Evolutionary conservation across 2,797 vertebrate species (phyloP).

Genomic region (Prionace glauca): DNA sequence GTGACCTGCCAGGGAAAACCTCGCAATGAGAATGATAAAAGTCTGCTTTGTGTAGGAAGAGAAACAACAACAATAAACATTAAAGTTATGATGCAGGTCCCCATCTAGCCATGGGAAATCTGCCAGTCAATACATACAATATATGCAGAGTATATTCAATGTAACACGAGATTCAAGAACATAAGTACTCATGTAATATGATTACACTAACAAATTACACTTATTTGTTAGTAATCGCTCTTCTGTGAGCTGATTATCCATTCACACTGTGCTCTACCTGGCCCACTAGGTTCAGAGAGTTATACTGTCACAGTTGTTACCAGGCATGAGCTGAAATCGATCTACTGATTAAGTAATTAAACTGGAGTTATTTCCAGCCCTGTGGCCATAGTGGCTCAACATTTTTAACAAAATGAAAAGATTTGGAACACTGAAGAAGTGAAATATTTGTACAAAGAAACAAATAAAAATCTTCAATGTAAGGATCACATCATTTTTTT

Average conservation of each 20-base stretch:
- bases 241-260: background rate
- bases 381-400: background rate
- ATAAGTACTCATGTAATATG: background rate
- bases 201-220: too few relatives aligned
- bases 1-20: too few relatives aligned
- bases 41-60: too few relatives aligned
- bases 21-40: too few relatives aligned
- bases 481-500: background rate
- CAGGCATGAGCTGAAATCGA: background rate
- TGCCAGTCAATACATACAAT: background rate
- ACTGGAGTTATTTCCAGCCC: background rate
- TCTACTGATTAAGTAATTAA: background rate
- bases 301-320: background rate
- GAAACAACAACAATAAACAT: background rate
- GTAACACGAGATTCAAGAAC: background rate
- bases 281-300: background rate
- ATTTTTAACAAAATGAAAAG: background rate
- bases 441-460: background rate
- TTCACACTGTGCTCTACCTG: background rate
- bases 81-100: background rate
- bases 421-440: background rate
- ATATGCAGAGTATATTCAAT: background rate
- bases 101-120: background rate
- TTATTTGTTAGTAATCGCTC: background rate
- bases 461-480: background rate